Evolutionary conservation across 2,113 vertebrate genomes (phyloP), one percentile per base, ranked within the genome.

Genomic region (Chrysochloris asiatica): DNA sequence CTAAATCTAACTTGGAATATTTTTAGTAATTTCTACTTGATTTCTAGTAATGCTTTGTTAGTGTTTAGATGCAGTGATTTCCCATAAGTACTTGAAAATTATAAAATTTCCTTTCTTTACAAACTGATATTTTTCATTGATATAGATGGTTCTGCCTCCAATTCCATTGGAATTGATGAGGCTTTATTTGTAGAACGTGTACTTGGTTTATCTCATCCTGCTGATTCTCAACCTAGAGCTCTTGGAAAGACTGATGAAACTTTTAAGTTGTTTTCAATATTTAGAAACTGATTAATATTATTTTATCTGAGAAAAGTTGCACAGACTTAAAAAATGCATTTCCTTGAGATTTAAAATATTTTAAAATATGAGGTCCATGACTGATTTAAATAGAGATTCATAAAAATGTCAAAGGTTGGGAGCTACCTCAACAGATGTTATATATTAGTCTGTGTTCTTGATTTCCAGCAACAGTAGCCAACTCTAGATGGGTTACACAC

Each of bases 261-360:
- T 69, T 45, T 14, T 50, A 47, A 52, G 17, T 61, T 69, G 61
- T 59, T 82, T 77, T 82, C 30, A 56, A 45, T 36, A 59, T 90
- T 59, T 88, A 86, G 21, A 76, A 81, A n/a, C 28, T 76, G 21
- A 86, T 76, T 33, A 69, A 48, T 82, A 41, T 30, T 41, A 56
- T 59, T 90, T 89, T 43, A 86, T 9, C 45, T 59, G 41, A 90
- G 24, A 75, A 59, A 90, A 86, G 33, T 73, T 81, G 33, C 56
- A 86, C 56, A 86, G 75, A 43, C 47, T 81, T 83, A 90, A 84
- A 67, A 48, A 77, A 81, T 54, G 28, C 13, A 83, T 71, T 93
- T 92, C 81, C 8, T 75, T 77, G 81, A 72, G 45, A 90, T 76
- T 38, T 71, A 81, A 88, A 86, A 59, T 83, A 67, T 14, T 93